Percentiles rank a stretch among this genome's conserved stretches.
Evolutionary conservation across 2,888 invertebrate species (phyloP).

Genomic region (Drosophila testacea): DNA sequence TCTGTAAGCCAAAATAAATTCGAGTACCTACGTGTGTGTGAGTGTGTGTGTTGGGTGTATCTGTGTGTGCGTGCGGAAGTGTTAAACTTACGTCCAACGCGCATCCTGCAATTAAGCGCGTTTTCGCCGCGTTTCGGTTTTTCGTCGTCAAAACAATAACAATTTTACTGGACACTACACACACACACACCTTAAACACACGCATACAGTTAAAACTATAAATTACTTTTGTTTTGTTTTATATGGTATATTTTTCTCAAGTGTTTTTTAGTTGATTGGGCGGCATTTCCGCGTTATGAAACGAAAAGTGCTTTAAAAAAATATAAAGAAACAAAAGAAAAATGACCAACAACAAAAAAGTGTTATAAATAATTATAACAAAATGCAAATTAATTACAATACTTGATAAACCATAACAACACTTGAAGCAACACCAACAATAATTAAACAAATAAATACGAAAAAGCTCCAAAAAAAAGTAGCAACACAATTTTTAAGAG

Average conservation of each 20-base stretch:
- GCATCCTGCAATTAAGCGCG: slow-evolving; percentile 54
- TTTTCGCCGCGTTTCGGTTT: slow-evolving; percentile 32
- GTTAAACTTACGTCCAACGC: slow-evolving; percentile 11
- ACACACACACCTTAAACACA: slow-evolving; percentile 11
- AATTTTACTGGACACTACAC: slow-evolving; percentile 20
- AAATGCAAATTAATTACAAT: slow-evolving; percentile 69
- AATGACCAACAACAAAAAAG: slow-evolving; percentile 23
- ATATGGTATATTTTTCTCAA: slow-evolving; percentile 37
- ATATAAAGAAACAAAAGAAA: slow-evolving; percentile 24
- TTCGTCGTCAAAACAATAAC: slow-evolving; percentile 14
- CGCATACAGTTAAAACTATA: neutral
- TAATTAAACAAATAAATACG: slow-evolving; percentile 11
- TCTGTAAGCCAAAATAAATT: slow-evolving; percentile 25
- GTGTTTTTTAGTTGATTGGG: slow-evolving; percentile 48
- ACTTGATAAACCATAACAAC: slow-evolving; percentile 36
- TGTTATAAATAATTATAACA: slow-evolving; percentile 45
- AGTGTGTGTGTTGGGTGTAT: neutral
- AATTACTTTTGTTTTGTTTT: slow-evolving; percentile 14
- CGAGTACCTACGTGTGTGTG: neutral
- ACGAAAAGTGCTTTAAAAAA: slow-evolving; percentile 49
- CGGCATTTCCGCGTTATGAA: slow-evolving; percentile 67
- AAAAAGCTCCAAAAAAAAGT: neutral
- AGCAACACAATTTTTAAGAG: slow-evolving; percentile 22
- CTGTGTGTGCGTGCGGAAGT: slow-evolving; percentile 35
- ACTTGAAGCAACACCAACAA: slow-evolving; percentile 5